Evolutionary conservation across 1,140 invertebrate species (phyloP).

Genomic region (Monomorium pharaonis): DNA sequence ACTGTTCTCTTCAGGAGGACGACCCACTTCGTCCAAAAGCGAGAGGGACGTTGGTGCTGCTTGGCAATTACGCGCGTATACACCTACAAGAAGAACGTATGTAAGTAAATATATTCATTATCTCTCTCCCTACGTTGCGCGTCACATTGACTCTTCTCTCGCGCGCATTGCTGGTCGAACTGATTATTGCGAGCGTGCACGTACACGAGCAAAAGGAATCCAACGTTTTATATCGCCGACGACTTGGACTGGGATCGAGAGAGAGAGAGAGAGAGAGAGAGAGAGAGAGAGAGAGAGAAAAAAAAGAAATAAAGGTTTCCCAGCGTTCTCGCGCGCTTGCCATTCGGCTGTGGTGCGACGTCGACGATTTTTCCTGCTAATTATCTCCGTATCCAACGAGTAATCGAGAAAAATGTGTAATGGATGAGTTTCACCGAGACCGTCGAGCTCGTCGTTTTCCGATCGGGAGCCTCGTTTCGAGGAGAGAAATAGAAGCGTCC

Average conservation of each 20-base stretch:
- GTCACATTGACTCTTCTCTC: constrained; percentile 47
- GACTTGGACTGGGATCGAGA: neutral
- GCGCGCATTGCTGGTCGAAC: constrained; percentile 1
- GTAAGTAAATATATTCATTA: constrained; percentile 68
- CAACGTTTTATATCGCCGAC: constrained; percentile 5
- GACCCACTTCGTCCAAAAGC: constrained; percentile 81
- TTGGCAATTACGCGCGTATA: constrained; percentile 68
- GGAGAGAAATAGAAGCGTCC: neutral
- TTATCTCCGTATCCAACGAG: neutral
- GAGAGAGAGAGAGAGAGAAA: too few relatives aligned
- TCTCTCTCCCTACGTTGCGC: constrained; percentile 63
- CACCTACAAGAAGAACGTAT: constrained; percentile 38
- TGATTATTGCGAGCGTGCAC: constrained; percentile 18
- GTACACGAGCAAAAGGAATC: constrained; percentile 40
- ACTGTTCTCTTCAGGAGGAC: constrained; percentile 76
- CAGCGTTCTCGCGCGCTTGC: neutral
- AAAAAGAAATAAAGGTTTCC: neutral
- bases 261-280: too few relatives aligned
- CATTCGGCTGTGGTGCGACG: neutral
- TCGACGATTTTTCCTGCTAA: neutral
- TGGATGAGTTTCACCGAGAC: constrained; percentile 1
- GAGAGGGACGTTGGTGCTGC: constrained; percentile 79
- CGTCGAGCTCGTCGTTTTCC: constrained; percentile 6
- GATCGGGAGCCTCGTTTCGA: neutral
- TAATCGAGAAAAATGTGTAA: neutral